Evolutionary conservation across 1,140 invertebrate species (phyloP).

Genomic region (Anoplolepis gracilipes): DNA sequence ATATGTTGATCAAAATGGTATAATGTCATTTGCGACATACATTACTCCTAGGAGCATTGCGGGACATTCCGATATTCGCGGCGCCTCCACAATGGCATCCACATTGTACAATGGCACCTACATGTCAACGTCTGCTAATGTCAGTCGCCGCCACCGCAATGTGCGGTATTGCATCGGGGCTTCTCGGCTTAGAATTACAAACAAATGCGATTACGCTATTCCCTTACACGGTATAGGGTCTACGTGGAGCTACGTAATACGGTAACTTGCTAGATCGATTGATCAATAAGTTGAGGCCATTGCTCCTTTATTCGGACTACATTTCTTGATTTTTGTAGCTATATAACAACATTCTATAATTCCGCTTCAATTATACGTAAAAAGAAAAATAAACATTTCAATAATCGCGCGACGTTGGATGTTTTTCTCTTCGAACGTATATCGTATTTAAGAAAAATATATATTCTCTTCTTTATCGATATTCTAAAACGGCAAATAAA

Average conservation of each 20-base stretch:
- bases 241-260: slow-evolving; percentile 31
- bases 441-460: neutral
- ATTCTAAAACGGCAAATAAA: too few relatives aligned
- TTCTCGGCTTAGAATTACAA: slow-evolving; percentile 81
- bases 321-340: slow-evolving; percentile 20
- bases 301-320: neutral
- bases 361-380: neutral
- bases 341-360: neutral
- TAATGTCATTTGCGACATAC: neutral
- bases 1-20: slow-evolving; percentile 40
- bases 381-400: neutral
- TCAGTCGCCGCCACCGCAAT: slow-evolving; percentile 63
- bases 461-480: too few relatives aligned
- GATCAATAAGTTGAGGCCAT: slow-evolving; percentile 43
- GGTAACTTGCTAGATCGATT: slow-evolving; percentile 56
- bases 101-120: slow-evolving; percentile 58
- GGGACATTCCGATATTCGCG: slow-evolving; percentile 60
- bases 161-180: slow-evolving; percentile 73
- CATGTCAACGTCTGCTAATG: slow-evolving; percentile 59
- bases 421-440: neutral
- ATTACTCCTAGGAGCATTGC: slow-evolving; percentile 31
- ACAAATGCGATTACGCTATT: slow-evolving; percentile 80
- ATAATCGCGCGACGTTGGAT: neutral
- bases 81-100: slow-evolving; percentile 57
- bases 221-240: slow-evolving; percentile 54